Conservation (phyloP, 2,888 invertebrate genomes). For the Bugulina stolonifera region DNA sequence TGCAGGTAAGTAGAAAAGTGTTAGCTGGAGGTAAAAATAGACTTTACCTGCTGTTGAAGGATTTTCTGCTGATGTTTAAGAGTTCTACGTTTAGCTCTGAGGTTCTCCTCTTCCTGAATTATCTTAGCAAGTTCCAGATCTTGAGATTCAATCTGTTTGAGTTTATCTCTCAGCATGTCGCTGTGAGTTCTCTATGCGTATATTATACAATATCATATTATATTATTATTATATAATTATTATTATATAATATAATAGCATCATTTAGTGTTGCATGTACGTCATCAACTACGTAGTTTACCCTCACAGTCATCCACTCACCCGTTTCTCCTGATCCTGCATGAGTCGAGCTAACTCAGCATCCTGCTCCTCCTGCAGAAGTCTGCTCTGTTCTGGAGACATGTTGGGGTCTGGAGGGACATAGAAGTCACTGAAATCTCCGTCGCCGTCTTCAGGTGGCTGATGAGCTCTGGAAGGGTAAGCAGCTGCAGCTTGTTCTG, state of each 20-base stretch:
- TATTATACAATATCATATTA: too few species aligned
- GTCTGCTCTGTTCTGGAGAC: constrained; percentile 59
- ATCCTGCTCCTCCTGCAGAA: constrained; percentile 61
- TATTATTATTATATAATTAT: too few species aligned
- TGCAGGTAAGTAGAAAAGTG: too few species aligned
- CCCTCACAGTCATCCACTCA: too few species aligned
- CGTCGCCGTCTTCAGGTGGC: constrained; percentile 40
- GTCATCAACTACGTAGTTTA: too few species aligned
- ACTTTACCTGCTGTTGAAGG: constrained; percentile 22
- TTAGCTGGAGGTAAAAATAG: too few species aligned
- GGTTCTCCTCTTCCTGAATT: constrained; percentile 26
- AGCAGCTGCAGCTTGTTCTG: neutral
- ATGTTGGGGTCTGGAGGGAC: constrained; percentile 47
- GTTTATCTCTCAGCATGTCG: neutral
- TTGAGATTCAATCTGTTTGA: constrained; percentile 1
- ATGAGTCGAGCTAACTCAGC: constrained; percentile 44
- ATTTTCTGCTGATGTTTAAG: constrained; percentile 14
- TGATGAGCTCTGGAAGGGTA: neutral
- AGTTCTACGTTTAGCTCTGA: constrained; percentile 7
- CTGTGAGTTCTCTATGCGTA: neutral
- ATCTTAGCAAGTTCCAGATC: constrained; percentile 20
- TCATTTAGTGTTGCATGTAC: too few species aligned
- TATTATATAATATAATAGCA: too few species aligned
- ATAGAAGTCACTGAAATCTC: constrained; percentile 54
- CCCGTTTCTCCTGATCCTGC: constrained; percentile 45